Evolutionary conservation across 2,888 invertebrate genomes (phyloP).

Genomic region (Carabus problematicus): DNA sequence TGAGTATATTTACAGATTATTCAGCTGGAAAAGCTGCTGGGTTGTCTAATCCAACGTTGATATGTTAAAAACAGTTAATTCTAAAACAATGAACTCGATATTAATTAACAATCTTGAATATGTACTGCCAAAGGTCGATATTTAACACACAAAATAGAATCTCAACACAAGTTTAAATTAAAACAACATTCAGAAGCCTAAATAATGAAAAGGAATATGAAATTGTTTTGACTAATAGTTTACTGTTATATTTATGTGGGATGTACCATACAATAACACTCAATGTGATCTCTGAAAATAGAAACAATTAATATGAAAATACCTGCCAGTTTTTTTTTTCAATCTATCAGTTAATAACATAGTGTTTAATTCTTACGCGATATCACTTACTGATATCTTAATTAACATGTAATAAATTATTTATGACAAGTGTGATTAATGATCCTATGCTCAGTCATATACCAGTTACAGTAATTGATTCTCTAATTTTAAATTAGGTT

Average conservation of each 20-base stretch:
- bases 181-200: no score
- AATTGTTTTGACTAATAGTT: neutral
- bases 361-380: constrained; percentile 20
- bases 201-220: neutral
- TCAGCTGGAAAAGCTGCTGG: no score
- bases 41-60: no score
- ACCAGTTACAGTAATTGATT: constrained; percentile 39
- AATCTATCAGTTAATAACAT: neutral
- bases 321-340: constrained; percentile 24
- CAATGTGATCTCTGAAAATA: constrained; percentile 13
- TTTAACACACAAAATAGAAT: no score
- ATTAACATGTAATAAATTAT: constrained; percentile 42
- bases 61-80: no score
- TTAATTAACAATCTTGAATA: no score
- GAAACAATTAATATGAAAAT: constrained; percentile 34
- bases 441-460: constrained; percentile 24
- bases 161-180: no score
- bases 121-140: no score
- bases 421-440: constrained; percentile 40
- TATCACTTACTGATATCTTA: constrained; percentile 42
- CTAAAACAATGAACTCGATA: no score
- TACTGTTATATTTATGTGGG: no score
- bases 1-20: no score
- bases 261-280: neutral
- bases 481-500: constrained; percentile 38